phyloP scores from a whole-genome alignment of 2,797 vertebrate genomes.

The Argentina silus region DNA sequence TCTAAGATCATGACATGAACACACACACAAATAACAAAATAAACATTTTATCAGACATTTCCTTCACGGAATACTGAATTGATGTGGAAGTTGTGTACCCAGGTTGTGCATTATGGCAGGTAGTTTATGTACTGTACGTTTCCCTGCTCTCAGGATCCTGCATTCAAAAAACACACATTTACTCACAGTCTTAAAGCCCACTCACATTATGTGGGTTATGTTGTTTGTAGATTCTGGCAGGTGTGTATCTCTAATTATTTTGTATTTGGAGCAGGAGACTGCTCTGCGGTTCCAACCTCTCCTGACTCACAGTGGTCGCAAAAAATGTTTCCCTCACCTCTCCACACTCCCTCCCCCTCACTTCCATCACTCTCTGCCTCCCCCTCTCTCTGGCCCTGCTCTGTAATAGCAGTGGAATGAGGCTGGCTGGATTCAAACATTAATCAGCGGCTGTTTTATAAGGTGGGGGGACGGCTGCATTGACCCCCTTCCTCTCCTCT shows the following conservation, averaged over 20 bases:
- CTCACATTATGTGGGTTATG: slow-evolving; percentile 25
- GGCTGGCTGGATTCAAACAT: slow-evolving; percentile 74
- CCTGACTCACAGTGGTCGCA: slow-evolving; percentile 40
- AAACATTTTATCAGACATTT: no score
- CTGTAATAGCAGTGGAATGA: slow-evolving; percentile 55
- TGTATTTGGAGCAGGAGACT: slow-evolving; percentile 25
- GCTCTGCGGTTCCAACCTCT: not conserved
- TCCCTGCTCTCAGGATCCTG: no score
- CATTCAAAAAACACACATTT: not conserved
- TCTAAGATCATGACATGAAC: no score
- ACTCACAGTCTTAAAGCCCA: slow-evolving; percentile 11
- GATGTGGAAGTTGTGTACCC: no score
- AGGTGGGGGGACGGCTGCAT: slow-evolving; percentile 59
- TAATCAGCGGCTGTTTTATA: slow-evolving; percentile 76
- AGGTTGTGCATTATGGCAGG: not conserved
- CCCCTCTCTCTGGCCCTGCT: not conserved
- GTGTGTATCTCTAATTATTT: slow-evolving; percentile 33
- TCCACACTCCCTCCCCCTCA: not conserved
- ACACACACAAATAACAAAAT: no score
- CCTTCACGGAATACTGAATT: no score
- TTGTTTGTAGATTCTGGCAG: slow-evolving; percentile 36
- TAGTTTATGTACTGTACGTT: no score
- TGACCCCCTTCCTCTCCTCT: slow-evolving; percentile 53
- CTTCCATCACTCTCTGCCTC: not conserved
- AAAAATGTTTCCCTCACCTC: slow-evolving; percentile 48